A percentile compares a stretch with the other conserved stretches of the same genome.
phyloP scores from a whole-genome alignment of 2,113 vertebrate genomes.

The Bufo bufo region DNA sequence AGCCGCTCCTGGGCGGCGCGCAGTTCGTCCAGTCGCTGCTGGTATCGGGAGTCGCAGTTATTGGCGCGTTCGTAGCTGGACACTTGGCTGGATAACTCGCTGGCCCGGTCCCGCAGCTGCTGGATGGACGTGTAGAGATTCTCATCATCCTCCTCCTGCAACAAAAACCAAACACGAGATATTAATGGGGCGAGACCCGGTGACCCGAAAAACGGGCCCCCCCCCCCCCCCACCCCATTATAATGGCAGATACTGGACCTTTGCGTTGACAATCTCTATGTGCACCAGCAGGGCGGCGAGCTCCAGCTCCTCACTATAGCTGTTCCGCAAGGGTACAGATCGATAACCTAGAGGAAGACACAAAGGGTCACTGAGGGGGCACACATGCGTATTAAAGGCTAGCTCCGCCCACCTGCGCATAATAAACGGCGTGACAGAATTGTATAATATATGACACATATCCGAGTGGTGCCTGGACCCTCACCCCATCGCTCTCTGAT shows the following conservation, averaged over 20 bases:
- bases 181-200: no score
- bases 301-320: constrained; percentile 85
- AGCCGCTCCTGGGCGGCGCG: constrained; percentile 79
- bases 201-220: no score
- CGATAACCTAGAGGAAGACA: constrained; percentile 74
- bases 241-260: constrained; percentile 66
- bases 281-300: constrained; percentile 81
- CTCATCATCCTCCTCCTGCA: constrained; percentile 85
- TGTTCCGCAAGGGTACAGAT: constrained; percentile 81
- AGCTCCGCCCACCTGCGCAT: no score
- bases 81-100: constrained; percentile 80
- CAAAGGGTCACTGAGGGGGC: no score
- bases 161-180: not conserved
- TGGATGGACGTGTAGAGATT: constrained; percentile 87
- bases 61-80: constrained; percentile 79
- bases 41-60: constrained; percentile 77
- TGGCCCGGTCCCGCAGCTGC: constrained; percentile 81
- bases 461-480: no score
- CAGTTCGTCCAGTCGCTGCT: constrained; percentile 82
- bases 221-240: not conserved
- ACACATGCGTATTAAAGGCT: no score
- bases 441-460: no score
- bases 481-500: no score
- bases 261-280: constrained; percentile 84
- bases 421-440: no score